A percentile compares a stretch with the other conserved stretches of the same genome.
Evolutionary conservation across 1,140 invertebrate species (phyloP).

Genomic region (Homalodisca vitripennis): DNA sequence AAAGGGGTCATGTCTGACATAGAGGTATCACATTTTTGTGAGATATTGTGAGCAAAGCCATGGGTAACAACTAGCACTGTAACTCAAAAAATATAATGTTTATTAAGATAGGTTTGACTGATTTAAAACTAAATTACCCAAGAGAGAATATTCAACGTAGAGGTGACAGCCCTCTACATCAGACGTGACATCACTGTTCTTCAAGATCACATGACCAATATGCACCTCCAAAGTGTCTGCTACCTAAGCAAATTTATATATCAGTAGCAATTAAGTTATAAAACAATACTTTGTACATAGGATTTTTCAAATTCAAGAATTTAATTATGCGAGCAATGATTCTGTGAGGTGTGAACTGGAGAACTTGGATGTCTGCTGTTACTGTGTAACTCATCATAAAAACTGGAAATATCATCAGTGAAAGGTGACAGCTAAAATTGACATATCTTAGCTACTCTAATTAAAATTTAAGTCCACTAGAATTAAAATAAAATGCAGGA

Average conservation of each 20-base stretch:
- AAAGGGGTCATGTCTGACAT: background rate
- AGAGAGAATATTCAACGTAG: slow-evolving; percentile 11
- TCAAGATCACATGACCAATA: background rate
- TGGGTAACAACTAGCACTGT: background rate
- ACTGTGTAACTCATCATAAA: too few species aligned
- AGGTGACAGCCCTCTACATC: background rate
- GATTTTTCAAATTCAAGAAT: background rate
- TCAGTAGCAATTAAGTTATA: background rate
- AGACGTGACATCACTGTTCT: background rate
- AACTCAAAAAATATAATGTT: background rate
- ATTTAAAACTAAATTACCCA: background rate
- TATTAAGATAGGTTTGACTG: background rate
- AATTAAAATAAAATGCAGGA: too few species aligned
- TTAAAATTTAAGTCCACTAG: too few species aligned
- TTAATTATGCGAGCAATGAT: background rate
- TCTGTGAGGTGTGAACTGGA: too few species aligned
- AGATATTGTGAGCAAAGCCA: background rate
- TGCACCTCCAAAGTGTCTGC: background rate
- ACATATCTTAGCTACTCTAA: too few species aligned
- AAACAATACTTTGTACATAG: background rate
- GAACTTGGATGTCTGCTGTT: too few species aligned
- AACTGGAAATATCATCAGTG: too few species aligned
- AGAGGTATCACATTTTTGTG: too few species aligned
- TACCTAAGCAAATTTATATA: background rate
- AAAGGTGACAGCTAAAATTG: too few species aligned